Conservation (phyloP, 1,140 invertebrate genomes). For the Spodoptera frugiperda region DNA sequence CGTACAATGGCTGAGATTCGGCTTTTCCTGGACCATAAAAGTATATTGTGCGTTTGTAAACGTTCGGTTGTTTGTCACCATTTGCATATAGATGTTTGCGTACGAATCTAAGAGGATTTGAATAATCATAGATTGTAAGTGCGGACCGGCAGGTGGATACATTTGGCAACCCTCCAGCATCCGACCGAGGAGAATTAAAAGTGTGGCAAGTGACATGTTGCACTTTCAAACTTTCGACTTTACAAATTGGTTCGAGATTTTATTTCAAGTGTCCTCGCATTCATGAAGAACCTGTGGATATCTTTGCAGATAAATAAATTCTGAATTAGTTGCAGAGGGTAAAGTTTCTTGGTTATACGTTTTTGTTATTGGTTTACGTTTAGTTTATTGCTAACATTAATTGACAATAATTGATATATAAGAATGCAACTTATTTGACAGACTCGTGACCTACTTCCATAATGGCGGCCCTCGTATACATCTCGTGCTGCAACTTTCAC, state of each 20-base stretch:
- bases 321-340: background rate
- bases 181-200: constrained; percentile 26
- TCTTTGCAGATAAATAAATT: background rate
- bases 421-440: too few relatives aligned
- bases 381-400: too few relatives aligned
- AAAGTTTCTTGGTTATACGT: too few relatives aligned
- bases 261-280: background rate
- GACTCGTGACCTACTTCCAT: too few relatives aligned
- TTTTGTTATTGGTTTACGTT: too few relatives aligned
- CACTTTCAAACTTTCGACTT: background rate
- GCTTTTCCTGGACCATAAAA: constrained; percentile 83
- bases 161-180: constrained; percentile 10
- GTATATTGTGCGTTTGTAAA: constrained; percentile 85
- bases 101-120: constrained; percentile 60
- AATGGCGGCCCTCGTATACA: background rate
- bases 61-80: constrained; percentile 82
- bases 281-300: too few relatives aligned
- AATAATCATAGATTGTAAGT: constrained; percentile 43
- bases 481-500: background rate
- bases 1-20: constrained; percentile 62
- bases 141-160: constrained; percentile 31
- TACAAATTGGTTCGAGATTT: constrained; percentile 21
- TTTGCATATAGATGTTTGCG: constrained; percentile 80
- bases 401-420: too few relatives aligned
- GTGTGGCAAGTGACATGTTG: constrained; percentile 17